Evolutionary conservation across 1,140 invertebrate genomes (phyloP).

Genomic region (Penaeus vannamei): DNA sequence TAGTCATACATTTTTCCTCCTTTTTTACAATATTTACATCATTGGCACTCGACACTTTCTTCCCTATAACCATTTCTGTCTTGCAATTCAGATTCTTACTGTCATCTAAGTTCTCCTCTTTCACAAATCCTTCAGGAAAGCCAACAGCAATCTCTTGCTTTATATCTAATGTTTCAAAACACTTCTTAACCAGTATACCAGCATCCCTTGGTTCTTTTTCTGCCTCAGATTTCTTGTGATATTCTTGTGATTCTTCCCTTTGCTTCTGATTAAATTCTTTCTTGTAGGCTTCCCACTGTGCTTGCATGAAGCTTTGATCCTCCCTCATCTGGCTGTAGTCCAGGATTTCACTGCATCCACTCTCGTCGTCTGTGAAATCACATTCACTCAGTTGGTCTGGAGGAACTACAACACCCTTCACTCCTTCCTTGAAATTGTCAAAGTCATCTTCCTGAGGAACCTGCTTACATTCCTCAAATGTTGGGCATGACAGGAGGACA

Average conservation of each 20-base stretch:
- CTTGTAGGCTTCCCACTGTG: conserved; percentile 59
- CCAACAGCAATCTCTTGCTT: not conserved
- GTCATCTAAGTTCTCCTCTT: conserved; percentile 18
- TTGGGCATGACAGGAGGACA: not conserved
- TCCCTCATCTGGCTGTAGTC: conserved; percentile 56
- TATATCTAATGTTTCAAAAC: not conserved
- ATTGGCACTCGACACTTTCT: conserved; percentile 40
- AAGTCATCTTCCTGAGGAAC: not conserved
- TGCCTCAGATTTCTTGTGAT: not conserved
- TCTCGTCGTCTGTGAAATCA: conserved; percentile 62
- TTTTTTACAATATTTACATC: conserved; percentile 37
- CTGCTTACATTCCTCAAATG: too few species aligned
- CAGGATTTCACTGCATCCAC: conserved; percentile 61
- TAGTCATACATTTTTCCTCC: not conserved
- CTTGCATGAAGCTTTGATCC: conserved; percentile 58
- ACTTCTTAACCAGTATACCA: not conserved
- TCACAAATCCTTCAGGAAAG: not conserved
- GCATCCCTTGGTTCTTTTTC: not conserved
- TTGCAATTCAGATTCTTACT: too few species aligned
- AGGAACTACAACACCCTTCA: conserved; percentile 52
- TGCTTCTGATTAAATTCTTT: conserved; percentile 7
- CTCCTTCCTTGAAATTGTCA: not conserved
- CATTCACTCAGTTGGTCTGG: conserved; percentile 67
- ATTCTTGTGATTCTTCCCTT: not conserved
- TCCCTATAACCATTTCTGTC: not conserved